Conservation (phyloP, 2,113 vertebrate genomes). For the Pitta sordida region DNA sequence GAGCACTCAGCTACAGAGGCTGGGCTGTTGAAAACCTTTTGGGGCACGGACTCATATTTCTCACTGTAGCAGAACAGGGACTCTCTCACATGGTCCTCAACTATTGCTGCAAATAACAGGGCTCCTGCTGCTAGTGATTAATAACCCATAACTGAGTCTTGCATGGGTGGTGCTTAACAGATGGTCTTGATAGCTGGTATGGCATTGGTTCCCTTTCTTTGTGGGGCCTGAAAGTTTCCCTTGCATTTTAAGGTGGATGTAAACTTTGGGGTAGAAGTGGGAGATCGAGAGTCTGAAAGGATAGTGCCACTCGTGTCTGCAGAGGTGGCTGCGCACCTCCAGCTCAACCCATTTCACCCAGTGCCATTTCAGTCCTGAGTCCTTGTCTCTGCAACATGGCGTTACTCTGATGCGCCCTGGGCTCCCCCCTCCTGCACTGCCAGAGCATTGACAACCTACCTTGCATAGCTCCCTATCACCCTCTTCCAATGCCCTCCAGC, state of each 20-base stretch:
- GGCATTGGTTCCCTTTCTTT: neutral
- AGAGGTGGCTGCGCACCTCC: neutral
- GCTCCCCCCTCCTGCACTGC: neutral
- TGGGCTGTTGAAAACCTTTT: neutral
- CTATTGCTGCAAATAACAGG: neutral
- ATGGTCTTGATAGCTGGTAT: neutral
- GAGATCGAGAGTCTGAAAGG: neutral
- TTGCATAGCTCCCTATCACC: neutral
- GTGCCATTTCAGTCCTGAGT: rapidly evolving
- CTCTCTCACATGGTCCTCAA: neutral
- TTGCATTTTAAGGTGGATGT: neutral
- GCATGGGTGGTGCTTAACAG: slow-evolving; percentile 5
- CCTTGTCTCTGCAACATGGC: rapidly evolving
- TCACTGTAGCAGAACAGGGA: neutral
- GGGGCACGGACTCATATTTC: neutral
- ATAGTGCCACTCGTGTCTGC: neutral
- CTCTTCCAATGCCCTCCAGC: neutral
- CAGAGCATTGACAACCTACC: neutral
- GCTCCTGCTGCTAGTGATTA: slow-evolving; percentile 8
- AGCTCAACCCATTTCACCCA: neutral
- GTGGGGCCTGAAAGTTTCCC: neutral
- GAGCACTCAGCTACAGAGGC: neutral
- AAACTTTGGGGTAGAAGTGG: neutral
- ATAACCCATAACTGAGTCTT: slow-evolving; percentile 16
- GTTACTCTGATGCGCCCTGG: neutral